Percentiles rank a stretch among this genome's conserved stretches.
Evolutionary conservation across 2,888 invertebrate genomes (phyloP).

Genomic region (Phlogophora meticulosa): DNA sequence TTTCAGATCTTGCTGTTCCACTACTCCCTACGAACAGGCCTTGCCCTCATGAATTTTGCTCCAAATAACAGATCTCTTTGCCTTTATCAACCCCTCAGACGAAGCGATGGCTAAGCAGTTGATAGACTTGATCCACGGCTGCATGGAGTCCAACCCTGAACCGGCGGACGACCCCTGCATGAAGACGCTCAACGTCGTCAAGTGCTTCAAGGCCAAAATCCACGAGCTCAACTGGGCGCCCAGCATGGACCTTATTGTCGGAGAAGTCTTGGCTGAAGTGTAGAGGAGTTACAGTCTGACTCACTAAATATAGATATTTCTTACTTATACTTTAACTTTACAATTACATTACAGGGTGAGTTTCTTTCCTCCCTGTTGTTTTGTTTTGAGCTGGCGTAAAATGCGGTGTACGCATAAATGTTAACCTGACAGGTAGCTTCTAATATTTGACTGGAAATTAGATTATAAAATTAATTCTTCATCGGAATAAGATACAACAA

Average conservation of each 20-base stretch:
- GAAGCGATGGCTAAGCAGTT: conserved; percentile 75
- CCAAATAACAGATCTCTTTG: not conserved
- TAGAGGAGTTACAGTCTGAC: conserved; percentile 40
- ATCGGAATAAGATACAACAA: not conserved
- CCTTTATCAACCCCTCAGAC: conserved; percentile 66
- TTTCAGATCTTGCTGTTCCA: not conserved
- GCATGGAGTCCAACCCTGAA: conserved; percentile 59
- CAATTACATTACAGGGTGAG: not conserved
- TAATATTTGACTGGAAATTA: not conserved
- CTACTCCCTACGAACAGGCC: no score
- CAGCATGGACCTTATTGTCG: conserved; percentile 72
- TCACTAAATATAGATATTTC: not conserved
- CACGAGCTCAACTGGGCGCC: conserved; percentile 82
- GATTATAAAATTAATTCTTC: not conserved
- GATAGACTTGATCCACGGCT: conserved; percentile 74
- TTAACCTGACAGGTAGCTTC: not conserved
- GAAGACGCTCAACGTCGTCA: conserved; percentile 70
- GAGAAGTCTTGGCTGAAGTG: conserved; percentile 75
- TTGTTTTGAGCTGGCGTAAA: not conserved
- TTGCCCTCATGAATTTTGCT: no score
- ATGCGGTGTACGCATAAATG: not conserved
- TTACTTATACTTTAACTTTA: not conserved
- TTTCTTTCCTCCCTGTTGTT: not conserved
- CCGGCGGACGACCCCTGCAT: conserved; percentile 68
- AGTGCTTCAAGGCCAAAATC: conserved; percentile 79